These are phyloP conservation scores for Oryctes rhinoceros DNA, from an alignment of 1,140 invertebrate species.

Conservation along the genomic window DNA sequence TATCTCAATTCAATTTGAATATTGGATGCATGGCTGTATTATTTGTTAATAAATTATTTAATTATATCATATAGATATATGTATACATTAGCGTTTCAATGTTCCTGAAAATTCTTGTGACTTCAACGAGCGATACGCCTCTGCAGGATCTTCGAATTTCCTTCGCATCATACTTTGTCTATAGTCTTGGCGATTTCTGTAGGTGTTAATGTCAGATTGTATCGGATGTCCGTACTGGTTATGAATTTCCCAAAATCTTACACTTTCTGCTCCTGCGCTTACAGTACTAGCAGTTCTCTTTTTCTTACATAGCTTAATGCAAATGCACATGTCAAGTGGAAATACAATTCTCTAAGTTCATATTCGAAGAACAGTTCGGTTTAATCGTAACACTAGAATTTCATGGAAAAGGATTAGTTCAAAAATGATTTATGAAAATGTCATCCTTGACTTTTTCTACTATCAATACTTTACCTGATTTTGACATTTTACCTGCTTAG, in stretches of 20 bases:
- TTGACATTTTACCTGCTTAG: too few species aligned
- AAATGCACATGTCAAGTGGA: not conserved
- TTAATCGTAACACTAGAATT: too few species aligned
- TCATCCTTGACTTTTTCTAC: too few species aligned
- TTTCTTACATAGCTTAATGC: not conserved
- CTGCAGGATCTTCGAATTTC: not conserved
- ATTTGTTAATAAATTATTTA: too few species aligned
- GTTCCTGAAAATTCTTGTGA: not conserved
- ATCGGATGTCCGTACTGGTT: constrained; percentile 6
- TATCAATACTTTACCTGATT: too few species aligned
- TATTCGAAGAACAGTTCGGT: too few species aligned
- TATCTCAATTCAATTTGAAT: too few species aligned
- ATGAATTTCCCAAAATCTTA: constrained; percentile 3
- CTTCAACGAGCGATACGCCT: not conserved
- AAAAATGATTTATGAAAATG: too few species aligned
- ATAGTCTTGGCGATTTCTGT: not conserved
- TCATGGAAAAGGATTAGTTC: too few species aligned
- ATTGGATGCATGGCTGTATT: too few species aligned
- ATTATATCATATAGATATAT: too few species aligned
- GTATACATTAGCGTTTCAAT: not conserved
- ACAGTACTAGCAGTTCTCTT: not conserved
- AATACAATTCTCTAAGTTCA: too few species aligned
- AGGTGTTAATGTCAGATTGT: not conserved
- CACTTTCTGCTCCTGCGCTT: not conserved
- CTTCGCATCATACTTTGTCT: not conserved